These are phyloP conservation scores for Iphiclides podalirius DNA, from an alignment of 2,888 invertebrate species.

Conservation along the genomic window DNA sequence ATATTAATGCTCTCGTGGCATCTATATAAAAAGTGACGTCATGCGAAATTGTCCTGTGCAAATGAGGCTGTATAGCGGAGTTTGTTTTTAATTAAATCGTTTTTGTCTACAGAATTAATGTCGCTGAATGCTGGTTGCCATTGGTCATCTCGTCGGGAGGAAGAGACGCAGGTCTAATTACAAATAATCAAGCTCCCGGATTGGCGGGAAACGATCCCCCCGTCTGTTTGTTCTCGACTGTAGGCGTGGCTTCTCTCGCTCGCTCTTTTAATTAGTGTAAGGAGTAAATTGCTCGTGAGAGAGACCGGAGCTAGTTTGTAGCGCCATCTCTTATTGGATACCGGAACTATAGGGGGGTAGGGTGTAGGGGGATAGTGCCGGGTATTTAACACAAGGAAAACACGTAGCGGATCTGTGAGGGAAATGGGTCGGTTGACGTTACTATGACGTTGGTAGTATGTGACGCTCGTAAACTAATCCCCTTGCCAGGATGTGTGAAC, in stretches of 20 bases:
- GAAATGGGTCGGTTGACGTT: conserved; percentile 72
- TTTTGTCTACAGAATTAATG: conserved; percentile 44
- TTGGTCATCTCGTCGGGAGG: conserved; percentile 74
- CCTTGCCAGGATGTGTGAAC: conserved; percentile 44
- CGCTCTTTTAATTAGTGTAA: conserved; percentile 81
- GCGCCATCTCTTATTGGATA: conserved; percentile 77
- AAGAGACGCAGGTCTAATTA: conserved; percentile 76
- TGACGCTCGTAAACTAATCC: conserved; percentile 51
- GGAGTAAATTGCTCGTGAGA: conserved; percentile 80
- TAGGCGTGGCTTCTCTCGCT: conserved; percentile 73
- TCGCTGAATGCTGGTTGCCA: conserved; percentile 66
- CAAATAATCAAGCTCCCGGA: conserved; percentile 76
- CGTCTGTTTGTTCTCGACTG: conserved; percentile 74
- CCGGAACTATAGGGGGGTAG: conserved; percentile 59
- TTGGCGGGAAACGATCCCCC: conserved; percentile 68
- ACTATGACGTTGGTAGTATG: conserved; percentile 59
- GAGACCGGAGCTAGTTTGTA: conserved; percentile 61
- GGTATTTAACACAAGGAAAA: conserved; percentile 76
- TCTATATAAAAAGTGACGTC: conserved; percentile 2
- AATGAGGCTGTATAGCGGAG: conserved; percentile 7
- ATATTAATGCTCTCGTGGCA: neutral
- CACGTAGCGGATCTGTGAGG: conserved; percentile 71
- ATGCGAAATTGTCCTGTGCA: neutral
- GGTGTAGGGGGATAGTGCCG: conserved; percentile 64
- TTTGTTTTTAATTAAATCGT: conserved; percentile 25